phyloP scores from a whole-genome alignment of 2,113 vertebrate genomes.

The Datnioides undecimradiatus region DNA sequence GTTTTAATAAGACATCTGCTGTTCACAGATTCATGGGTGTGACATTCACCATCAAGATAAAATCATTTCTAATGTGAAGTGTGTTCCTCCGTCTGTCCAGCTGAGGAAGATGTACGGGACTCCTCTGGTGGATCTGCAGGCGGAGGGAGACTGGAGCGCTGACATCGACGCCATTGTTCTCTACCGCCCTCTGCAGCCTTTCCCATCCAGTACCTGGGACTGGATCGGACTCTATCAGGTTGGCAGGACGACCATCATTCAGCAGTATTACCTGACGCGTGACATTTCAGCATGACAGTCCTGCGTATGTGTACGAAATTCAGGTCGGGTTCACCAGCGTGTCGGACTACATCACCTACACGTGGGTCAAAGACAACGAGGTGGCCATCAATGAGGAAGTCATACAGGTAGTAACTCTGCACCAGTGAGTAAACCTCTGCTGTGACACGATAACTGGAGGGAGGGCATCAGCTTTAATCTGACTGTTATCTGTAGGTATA shows the following conservation, averaged over 20 bases:
- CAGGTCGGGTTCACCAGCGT: constrained; percentile 90
- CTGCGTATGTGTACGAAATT: constrained; percentile 14
- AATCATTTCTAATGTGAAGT: no score
- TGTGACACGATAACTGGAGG: neutral
- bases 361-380: constrained; percentile 94
- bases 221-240: constrained; percentile 98
- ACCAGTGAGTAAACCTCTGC: neutral
- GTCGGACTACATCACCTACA: constrained; percentile 92
- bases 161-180: constrained; percentile 86
- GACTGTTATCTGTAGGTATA: constrained; percentile 87
- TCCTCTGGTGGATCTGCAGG: constrained; percentile 85
- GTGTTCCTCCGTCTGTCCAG: constrained; percentile 70
- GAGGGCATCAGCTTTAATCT: neutral
- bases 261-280: neutral
- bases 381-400: constrained; percentile 81
- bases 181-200: constrained; percentile 85
- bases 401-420: constrained; percentile 83
- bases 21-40: neutral
- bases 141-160: constrained; percentile 89
- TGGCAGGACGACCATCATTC: neutral
- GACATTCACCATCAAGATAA: neutral
- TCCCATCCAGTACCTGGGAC: constrained; percentile 93
- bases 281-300: neutral
- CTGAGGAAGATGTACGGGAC: constrained; percentile 84
- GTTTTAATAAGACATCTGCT: neutral